These are phyloP conservation scores for Aphodius sticticus DNA, from an alignment of 2,888 invertebrate species.

Conservation along the genomic window DNA sequence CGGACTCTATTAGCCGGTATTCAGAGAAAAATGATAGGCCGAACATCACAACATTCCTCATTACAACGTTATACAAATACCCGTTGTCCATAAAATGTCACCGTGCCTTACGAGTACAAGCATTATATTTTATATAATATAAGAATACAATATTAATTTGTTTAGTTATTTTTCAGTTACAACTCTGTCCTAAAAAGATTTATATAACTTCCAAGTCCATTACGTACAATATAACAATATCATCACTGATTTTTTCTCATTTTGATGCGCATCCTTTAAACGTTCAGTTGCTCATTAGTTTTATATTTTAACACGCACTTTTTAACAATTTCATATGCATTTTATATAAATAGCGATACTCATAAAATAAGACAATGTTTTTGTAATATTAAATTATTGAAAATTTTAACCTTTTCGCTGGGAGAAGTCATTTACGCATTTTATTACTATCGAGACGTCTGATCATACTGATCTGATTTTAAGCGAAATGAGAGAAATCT, in stretches of 20 bases:
- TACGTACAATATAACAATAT: constrained; percentile 4
- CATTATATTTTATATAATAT: constrained; percentile 22
- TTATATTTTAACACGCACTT: not conserved
- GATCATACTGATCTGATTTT: too few species aligned
- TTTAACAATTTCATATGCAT: not conserved
- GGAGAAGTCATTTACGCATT: too few species aligned
- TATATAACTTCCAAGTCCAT: constrained; percentile 4
- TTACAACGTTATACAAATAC: not conserved
- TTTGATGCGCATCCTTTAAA: not conserved
- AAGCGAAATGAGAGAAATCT: too few species aligned
- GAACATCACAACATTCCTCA: not conserved
- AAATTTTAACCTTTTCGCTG: too few species aligned
- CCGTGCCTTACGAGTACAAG: constrained; percentile 35
- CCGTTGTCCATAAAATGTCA: constrained; percentile 32
- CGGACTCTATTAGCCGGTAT: not conserved
- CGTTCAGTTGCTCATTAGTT: not conserved
- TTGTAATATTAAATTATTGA: not conserved
- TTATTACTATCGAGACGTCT: too few species aligned
- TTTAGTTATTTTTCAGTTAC: constrained; percentile 11
- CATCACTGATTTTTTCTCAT: not conserved
- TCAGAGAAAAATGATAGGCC: constrained; percentile 13
- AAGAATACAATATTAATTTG: constrained; percentile 13
- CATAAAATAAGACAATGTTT: not conserved
- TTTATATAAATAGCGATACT: not conserved
- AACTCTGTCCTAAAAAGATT: constrained; percentile 6